phyloP scores from a whole-genome alignment of 2,113 vertebrate species.

The Heterotilapia buettikoferi region DNA sequence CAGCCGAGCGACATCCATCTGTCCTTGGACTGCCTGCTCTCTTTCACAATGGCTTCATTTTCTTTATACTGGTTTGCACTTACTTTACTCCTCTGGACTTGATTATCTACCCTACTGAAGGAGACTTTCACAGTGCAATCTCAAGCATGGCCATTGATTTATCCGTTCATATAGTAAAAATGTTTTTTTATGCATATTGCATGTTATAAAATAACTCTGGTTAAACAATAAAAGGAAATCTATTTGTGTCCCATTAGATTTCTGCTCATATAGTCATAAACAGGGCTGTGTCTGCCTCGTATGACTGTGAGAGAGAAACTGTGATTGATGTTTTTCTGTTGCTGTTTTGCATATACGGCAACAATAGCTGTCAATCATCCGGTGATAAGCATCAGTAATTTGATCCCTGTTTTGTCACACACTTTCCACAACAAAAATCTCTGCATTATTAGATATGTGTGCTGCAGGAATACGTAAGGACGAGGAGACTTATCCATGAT shows the following conservation, averaged over 20 bases:
- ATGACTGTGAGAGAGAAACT: not conserved
- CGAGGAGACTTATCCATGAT: conserved; percentile 1
- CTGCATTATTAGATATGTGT: not conserved
- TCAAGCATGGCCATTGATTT: not conserved
- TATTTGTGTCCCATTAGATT: not conserved
- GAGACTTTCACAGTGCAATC: not conserved
- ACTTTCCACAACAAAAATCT: not conserved
- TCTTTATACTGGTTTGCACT: not conserved
- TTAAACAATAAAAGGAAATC: not conserved
- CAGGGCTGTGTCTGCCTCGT: not conserved
- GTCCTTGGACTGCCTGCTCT: conserved; percentile 17
- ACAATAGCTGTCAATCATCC: not conserved
- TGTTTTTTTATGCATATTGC: not conserved
- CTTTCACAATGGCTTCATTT: conserved; percentile 12
- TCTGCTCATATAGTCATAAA: not conserved
- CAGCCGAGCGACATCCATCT: conserved; percentile 45
- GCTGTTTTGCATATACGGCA: not conserved
- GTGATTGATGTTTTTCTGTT: not conserved
- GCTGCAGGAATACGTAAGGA: not conserved
- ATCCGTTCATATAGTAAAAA: not conserved
- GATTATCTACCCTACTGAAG: not conserved
- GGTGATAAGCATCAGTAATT: not conserved
- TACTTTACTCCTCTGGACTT: not conserved
- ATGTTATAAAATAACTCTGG: not conserved
- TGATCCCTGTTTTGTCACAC: not conserved